Conservation (phyloP, 2,797 vertebrate genomes). For the Pantherophis alleghaniensis region DNA sequence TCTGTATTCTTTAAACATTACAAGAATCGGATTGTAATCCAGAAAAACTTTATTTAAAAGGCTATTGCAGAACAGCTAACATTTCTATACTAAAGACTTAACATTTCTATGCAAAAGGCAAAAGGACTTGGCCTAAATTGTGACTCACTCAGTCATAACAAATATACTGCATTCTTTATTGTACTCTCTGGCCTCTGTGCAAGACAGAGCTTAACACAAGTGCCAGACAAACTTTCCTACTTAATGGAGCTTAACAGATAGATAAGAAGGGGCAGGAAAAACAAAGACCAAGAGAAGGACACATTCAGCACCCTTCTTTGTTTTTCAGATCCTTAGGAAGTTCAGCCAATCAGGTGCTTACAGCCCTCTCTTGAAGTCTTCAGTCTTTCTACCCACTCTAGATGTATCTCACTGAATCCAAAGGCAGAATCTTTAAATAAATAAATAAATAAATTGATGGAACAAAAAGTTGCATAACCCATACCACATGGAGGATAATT, state of each 20-base stretch:
- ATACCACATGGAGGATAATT: background rate
- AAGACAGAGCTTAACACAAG: constrained; percentile 19
- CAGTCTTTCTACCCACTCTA: background rate
- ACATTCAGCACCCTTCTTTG: background rate
- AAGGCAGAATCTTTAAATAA: accelerated
- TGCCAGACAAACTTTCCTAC: constrained; percentile 32
- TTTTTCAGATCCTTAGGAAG: constrained; percentile 11
- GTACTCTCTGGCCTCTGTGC: background rate
- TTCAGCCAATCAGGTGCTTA: background rate
- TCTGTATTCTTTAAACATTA: background rate
- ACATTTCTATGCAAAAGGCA: background rate
- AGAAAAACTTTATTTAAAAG: background rate
- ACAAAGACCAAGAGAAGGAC: background rate
- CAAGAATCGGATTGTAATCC: background rate
- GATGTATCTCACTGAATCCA: background rate
- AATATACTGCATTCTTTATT: background rate
- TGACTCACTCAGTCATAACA: background rate
- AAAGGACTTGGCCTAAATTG: background rate
- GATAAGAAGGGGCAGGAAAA: constrained; percentile 15
- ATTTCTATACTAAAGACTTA: background rate
- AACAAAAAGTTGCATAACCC: background rate
- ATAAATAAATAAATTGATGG: no score
- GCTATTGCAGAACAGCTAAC: background rate
- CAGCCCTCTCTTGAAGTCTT: background rate
- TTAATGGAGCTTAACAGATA: constrained; percentile 17